Evolutionary conservation across 1,140 invertebrate species (phyloP), one percentile per base, ranked within the genome.

Genomic region (Hyphantria cunea): DNA sequence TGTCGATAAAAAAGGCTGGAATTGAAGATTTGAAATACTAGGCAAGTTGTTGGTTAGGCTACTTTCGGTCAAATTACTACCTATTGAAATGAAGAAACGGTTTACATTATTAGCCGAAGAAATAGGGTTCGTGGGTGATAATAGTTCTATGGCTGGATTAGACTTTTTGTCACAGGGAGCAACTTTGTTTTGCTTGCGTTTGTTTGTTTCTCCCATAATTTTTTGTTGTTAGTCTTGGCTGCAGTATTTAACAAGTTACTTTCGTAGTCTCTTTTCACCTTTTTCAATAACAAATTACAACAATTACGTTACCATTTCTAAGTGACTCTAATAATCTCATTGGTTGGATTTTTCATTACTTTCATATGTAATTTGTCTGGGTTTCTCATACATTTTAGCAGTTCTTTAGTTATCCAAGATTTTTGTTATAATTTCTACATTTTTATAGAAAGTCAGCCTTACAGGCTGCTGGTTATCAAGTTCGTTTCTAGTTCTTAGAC

Each of bases 181-280:
- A n/a, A n/a, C n/a, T n/a, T n/a, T n/a, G n/a, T n/a, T n/a, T n/a
- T n/a, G n/a, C n/a, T n/a, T n/a, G n/a, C n/a, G 12, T 12, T 44
- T 44, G n/a, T 44, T 44, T 44, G 13, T 14, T 44, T 44, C 41
- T 44, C 41, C 41, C 41, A 44, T 14, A 44, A 44, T 3, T 0
- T 44, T 14, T 44, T 44, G 12, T 44, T 44, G 13, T 12, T 5
- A 25, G 17, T 44, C 12, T 44, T 44, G 2, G 11, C n/a, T 3
- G 0, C 7, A 13, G 4, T 6, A 3, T 0, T 12, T 13, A 44
- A 3, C 12, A 44, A 6, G 12, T 44, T 14, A 14, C 7, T n/a
- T 6, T 44, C 7, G 6, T 44, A 2, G 2, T 6, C 6, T 2
- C 6, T 44, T 14, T 44, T 44, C 11, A 44, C 0, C 6, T 14